These are phyloP conservation scores for Tenthredo mesomela DNA, from an alignment of 2,888 invertebrate genomes.

Conservation along the genomic window DNA sequence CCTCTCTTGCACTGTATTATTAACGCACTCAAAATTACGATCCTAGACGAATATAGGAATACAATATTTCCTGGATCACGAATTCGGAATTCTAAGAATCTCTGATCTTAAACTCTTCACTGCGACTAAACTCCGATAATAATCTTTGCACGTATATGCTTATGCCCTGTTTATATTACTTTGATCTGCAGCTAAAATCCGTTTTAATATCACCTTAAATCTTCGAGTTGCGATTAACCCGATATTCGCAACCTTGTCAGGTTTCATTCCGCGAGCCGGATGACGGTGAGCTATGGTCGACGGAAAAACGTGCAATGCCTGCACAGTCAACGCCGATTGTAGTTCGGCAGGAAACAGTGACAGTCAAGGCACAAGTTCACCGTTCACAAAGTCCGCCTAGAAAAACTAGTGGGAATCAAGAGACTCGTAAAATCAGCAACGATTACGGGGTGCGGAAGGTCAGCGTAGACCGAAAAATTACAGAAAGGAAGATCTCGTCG, in stretches of 20 bases:
- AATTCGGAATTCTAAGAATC: background rate
- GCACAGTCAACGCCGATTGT: constrained; percentile 64
- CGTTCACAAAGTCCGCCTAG: constrained; percentile 76
- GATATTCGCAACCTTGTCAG: constrained; percentile 59
- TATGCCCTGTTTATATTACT: background rate
- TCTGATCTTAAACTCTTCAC: background rate
- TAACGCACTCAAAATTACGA: constrained; percentile 6
- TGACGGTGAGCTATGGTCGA: constrained; percentile 75
- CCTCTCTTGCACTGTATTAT: constrained; percentile 25
- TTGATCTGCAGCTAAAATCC: background rate
- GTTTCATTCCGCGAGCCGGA: constrained; percentile 76
- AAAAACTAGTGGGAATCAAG: constrained; percentile 61
- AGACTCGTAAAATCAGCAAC: constrained; percentile 67
- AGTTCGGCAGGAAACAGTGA: constrained; percentile 72
- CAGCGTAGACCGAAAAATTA: constrained; percentile 69
- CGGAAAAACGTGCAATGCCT: constrained; percentile 70
- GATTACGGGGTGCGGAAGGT: constrained; percentile 71
- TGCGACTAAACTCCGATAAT: background rate
- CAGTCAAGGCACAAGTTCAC: constrained; percentile 77
- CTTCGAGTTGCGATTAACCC: constrained; percentile 33
- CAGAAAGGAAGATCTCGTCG: constrained; percentile 65
- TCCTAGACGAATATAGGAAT: background rate
- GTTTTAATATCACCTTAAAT: background rate
- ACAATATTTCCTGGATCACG: background rate
- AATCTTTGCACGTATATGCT: background rate